Conservation (phyloP, 2,888 invertebrate species). For the Punctoribates punctum region DNA sequence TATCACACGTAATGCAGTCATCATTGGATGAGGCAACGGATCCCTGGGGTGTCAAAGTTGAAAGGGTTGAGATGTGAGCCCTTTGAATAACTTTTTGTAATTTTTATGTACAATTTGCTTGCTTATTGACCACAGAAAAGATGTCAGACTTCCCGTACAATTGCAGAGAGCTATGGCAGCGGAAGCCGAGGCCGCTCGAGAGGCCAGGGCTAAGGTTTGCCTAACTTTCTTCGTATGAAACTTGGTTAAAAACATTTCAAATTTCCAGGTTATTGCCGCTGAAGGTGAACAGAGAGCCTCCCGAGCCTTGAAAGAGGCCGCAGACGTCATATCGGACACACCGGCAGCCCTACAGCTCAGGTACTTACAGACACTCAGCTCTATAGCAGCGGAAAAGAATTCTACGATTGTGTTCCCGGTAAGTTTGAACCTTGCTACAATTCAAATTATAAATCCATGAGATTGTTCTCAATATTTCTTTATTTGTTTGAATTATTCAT, state of each 20-base stretch:
- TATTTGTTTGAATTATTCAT: not conserved
- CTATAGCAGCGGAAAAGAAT: constrained; percentile 89
- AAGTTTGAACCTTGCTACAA: not conserved
- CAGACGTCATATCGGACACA: constrained; percentile 55
- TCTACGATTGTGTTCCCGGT: constrained; percentile 86
- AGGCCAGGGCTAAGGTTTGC: constrained; percentile 65
- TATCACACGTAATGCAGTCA: constrained; percentile 84
- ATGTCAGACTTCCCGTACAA: constrained; percentile 70
- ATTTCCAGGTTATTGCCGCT: constrained; percentile 72
- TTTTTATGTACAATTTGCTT: not conserved
- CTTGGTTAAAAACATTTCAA: constrained; percentile 51
- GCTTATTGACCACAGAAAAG: constrained; percentile 61
- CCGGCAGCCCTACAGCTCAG: constrained; percentile 54
- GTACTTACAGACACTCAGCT: constrained; percentile 84
- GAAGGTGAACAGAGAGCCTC: constrained; percentile 96
- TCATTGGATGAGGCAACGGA: constrained; percentile 85
- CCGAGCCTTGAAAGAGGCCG: constrained; percentile 56
- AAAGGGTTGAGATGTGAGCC: constrained; percentile 94
- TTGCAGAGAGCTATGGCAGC: constrained; percentile 77
- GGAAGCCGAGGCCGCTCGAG: constrained; percentile 75
- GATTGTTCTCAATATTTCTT: not conserved
- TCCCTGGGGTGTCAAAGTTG: constrained; percentile 94
- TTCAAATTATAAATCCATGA: not conserved
- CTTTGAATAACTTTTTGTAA: not conserved
- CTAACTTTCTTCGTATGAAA: too few species aligned